Evolutionary conservation across 1,140 invertebrate genomes (phyloP).

Genomic region (Bemisia tabaci): DNA sequence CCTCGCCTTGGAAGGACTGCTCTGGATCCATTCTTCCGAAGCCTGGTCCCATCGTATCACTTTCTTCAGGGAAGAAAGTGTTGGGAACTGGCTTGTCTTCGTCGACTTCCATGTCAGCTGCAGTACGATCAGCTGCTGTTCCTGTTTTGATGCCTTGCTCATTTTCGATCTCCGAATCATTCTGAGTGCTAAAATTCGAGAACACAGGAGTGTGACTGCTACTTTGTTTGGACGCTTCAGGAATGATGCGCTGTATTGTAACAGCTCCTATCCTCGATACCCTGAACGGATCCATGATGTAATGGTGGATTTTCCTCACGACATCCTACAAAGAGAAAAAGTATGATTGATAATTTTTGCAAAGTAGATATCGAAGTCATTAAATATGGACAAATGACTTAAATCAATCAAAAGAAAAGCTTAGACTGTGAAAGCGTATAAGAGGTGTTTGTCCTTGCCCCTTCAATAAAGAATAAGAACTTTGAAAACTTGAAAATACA

Average conservation of each 20-base stretch:
- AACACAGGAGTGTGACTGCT: background rate
- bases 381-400: too few species aligned
- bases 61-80: too few species aligned
- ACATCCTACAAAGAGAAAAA: background rate
- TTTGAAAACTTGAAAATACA: too few species aligned
- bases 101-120: background rate
- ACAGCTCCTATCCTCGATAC: constrained; percentile 37
- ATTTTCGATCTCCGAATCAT: background rate
- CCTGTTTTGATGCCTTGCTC: background rate
- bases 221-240: constrained; percentile 20
- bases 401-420: too few species aligned
- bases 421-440: too few species aligned
- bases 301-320: background rate
- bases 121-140: background rate
- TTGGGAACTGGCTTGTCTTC: background rate
- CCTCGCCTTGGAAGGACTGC: too few species aligned
- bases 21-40: too few species aligned
- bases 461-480: too few species aligned
- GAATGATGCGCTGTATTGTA: constrained; percentile 35
- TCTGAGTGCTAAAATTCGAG: background rate
- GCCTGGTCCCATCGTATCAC: too few species aligned
- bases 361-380: too few species aligned
- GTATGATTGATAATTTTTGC: too few species aligned
- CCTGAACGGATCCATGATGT: constrained; percentile 26
- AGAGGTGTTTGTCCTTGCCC: too few species aligned